phyloP scores from a whole-genome alignment of 2,888 invertebrate genomes.

The Meghimatium bilineatum region DNA sequence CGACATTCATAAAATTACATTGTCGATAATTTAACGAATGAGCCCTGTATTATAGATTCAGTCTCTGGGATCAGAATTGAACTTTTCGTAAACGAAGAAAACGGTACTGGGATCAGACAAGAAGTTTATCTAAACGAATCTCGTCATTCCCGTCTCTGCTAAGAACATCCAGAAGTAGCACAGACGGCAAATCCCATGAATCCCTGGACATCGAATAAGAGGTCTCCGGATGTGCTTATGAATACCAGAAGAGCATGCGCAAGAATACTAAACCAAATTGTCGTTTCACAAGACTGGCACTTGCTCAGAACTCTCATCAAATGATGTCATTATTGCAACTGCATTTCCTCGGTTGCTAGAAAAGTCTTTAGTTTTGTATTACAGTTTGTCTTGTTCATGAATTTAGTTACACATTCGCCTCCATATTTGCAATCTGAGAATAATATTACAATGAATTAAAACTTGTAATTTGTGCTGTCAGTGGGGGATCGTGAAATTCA shows the following conservation, averaged over 20 bases:
- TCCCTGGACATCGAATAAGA: neutral
- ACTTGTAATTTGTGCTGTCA: neutral
- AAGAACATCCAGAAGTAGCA: conserved; percentile 9
- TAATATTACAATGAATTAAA: conserved; percentile 19
- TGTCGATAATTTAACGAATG: conserved; percentile 39
- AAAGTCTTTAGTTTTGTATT: neutral
- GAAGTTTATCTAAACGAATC: conserved; percentile 40
- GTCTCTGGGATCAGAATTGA: conserved; percentile 29
- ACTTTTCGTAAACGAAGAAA: conserved; percentile 24
- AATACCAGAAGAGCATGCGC: conserved; percentile 38
- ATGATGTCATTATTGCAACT: conserved; percentile 24
- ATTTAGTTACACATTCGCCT: conserved; percentile 20
- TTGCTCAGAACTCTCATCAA: neutral
- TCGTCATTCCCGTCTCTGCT: neutral
- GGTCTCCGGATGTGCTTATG: conserved; percentile 41
- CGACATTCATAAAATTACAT: conserved; percentile 41
- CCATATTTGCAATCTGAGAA: neutral
- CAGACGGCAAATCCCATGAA: conserved; percentile 31
- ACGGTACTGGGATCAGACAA: conserved; percentile 21
- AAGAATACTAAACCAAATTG: conserved; percentile 28
- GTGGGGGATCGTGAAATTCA: neutral
- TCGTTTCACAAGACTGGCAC: neutral
- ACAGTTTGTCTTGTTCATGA: neutral
- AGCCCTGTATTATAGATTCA: conserved; percentile 16
- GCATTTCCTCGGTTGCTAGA: neutral